A percentile compares a stretch with the other conserved stretches of the same genome.
Conservation (phyloP, 2,888 invertebrate genomes). For the Meghimatium bilineatum region DNA sequence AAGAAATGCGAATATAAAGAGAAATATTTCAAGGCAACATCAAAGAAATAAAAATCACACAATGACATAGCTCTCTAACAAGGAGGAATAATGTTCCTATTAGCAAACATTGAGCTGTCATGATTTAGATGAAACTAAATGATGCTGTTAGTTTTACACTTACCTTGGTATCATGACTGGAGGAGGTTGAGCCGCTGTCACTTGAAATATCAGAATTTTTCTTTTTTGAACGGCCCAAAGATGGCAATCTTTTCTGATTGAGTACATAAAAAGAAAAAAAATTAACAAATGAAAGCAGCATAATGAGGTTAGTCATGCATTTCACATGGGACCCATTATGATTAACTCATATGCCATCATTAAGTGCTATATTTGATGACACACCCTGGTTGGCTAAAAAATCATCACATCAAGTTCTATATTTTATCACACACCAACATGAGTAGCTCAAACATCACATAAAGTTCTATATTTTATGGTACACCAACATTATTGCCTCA, state of each 20-base stretch:
- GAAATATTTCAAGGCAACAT: not conserved
- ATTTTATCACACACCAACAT: too few species aligned
- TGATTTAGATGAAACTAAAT: not conserved
- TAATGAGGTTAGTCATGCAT: too few species aligned
- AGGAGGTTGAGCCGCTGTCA: not conserved
- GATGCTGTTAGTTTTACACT: too few species aligned
- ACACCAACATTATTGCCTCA: too few species aligned
- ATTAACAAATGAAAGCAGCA: not conserved
- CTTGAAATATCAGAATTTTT: constrained; percentile 4
- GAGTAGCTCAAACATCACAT: too few species aligned
- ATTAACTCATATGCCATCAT: too few species aligned
- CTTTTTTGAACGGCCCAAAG: constrained; percentile 30
- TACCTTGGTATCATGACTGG: constrained; percentile 17
- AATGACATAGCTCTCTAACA: not conserved
- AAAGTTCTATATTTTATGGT: too few species aligned
- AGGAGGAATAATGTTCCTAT: not conserved
- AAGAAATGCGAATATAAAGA: too few species aligned
- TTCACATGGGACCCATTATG: too few species aligned
- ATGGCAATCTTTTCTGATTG: constrained; percentile 35
- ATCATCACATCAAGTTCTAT: too few species aligned
- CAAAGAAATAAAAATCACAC: not conserved
- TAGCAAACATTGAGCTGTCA: not conserved
- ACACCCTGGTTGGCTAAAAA: too few species aligned
- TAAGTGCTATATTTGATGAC: too few species aligned
- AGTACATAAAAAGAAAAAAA: not conserved